These are phyloP conservation scores for Anguilla pacifica DNA, from an alignment of 2,797 vertebrate species.

Conservation along the genomic window DNA sequence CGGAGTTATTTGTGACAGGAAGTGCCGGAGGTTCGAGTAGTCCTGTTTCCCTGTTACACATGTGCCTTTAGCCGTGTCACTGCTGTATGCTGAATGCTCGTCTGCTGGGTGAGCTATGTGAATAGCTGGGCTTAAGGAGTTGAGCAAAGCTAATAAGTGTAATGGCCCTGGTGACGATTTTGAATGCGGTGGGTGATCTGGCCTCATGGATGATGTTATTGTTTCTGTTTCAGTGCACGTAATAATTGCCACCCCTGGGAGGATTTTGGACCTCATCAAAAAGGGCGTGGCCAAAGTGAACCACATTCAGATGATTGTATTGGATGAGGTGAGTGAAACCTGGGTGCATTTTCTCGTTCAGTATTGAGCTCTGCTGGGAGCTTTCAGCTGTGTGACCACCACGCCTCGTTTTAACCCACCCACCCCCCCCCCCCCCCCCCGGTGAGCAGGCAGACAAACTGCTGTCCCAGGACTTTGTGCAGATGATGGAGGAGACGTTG, in stretches of 20 bases:
- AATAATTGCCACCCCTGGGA: slow-evolving; percentile 95
- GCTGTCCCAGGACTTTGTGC: slow-evolving; percentile 97
- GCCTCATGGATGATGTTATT: not conserved
- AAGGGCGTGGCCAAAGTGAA: slow-evolving; percentile 98
- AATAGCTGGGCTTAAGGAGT: not conserved
- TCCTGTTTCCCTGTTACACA: not conserved
- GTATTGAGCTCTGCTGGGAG: not conserved
- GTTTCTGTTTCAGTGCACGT: slow-evolving; percentile 83
- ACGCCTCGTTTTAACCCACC: no score
- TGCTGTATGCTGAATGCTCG: not conserved
- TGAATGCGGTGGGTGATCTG: not conserved
- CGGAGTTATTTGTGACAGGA: not conserved
- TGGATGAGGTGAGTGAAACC: slow-evolving; percentile 89
- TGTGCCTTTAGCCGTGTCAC: not conserved
- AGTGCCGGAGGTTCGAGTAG: not conserved
- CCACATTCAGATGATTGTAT: slow-evolving; percentile 96
- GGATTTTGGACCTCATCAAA: slow-evolving; percentile 99
- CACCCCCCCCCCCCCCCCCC: not conserved
- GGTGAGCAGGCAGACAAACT: slow-evolving; percentile 90
- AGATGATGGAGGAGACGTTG: slow-evolving; percentile 99
- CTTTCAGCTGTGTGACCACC: not conserved
- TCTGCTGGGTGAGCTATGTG: not conserved
- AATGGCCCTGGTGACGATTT: not conserved
- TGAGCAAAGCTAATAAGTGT: not conserved
- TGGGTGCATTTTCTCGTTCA: not conserved